Percentiles rank a stretch among this genome's conserved stretches.
Conservation (phyloP, 1,140 invertebrate species). For the Penaeus indicus region DNA sequence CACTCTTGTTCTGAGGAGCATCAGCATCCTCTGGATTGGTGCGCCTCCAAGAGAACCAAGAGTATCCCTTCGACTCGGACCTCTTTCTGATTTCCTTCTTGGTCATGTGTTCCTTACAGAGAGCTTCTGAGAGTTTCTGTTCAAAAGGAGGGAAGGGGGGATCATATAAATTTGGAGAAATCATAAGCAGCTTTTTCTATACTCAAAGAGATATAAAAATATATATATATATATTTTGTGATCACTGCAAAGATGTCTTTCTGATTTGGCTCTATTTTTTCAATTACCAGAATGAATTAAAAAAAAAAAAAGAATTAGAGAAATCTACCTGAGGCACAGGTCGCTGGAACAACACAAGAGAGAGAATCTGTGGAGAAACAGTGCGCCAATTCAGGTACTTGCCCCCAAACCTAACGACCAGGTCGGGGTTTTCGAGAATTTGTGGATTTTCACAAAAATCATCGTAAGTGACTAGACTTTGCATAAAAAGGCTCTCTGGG, state of each 20-base stretch:
- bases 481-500: slow-evolving; percentile 78
- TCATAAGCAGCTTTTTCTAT: too few species aligned
- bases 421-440: slow-evolving; percentile 84
- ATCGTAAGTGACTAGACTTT: slow-evolving; percentile 83
- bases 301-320: neutral
- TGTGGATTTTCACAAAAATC: slow-evolving; percentile 84
- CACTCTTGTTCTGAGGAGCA: neutral
- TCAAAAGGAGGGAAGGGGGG: slow-evolving; percentile 25
- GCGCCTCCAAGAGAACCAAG: slow-evolving; percentile 70
- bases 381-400: slow-evolving; percentile 91
- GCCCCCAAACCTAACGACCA: slow-evolving; percentile 88
- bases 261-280: neutral
- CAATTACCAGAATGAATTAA: neutral
- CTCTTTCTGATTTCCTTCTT: slow-evolving; percentile 72
- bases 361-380: slow-evolving; percentile 89
- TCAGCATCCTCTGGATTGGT: slow-evolving; percentile 61
- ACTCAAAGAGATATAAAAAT: too few species aligned
- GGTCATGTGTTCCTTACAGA: slow-evolving; percentile 72
- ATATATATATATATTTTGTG: too few species aligned
- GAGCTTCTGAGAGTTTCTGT: slow-evolving; percentile 69
- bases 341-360: slow-evolving; percentile 85
- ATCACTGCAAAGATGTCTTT: neutral
- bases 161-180: too few species aligned
- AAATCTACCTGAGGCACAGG: slow-evolving; percentile 76
- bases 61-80: slow-evolving; percentile 67